Percentiles rank a stretch among this genome's conserved stretches.
Evolutionary conservation across 2,888 invertebrate species (phyloP).

Genomic region (Dasysyrphus albostriatus): DNA sequence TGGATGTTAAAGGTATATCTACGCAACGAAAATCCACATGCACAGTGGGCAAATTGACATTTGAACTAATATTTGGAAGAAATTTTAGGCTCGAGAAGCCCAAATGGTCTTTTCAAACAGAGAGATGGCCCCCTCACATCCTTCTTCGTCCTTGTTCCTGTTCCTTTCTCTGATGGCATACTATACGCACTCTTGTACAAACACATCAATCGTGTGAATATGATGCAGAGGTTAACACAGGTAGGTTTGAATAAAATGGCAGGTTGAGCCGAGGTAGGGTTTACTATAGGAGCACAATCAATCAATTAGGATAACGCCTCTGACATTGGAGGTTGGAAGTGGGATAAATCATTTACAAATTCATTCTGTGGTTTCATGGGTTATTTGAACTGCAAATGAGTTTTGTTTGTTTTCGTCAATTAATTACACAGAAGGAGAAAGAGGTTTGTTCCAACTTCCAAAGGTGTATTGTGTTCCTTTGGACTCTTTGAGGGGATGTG

Average conservation of each 20-base stretch:
- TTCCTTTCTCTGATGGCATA: not conserved
- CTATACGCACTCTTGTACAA: conserved; percentile 45
- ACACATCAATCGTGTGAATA: conserved; percentile 68
- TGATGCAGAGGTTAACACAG: conserved; percentile 47
- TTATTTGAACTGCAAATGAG: conserved; percentile 72
- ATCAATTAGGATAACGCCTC: conserved; percentile 76
- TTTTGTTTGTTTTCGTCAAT: conserved; percentile 66
- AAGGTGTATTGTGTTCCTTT: not conserved
- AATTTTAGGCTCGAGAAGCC: conserved; percentile 38
- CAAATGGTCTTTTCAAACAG: conserved; percentile 40
- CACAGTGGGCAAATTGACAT: conserved; percentile 60
- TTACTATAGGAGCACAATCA: conserved; percentile 59
- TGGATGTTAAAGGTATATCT: conserved; percentile 8
- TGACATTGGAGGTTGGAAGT: conserved; percentile 62
- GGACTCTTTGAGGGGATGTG: not conserved
- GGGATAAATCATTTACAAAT: conserved; percentile 74
- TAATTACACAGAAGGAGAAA: conserved; percentile 34
- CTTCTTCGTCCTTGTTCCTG: not conserved
- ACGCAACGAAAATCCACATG: not conserved
- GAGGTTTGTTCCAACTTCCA: not conserved
- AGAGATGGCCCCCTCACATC: not conserved
- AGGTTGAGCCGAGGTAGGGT: not conserved
- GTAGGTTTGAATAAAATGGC: conserved; percentile 12
- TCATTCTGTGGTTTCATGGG: conserved; percentile 73
- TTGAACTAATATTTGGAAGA: conserved; percentile 69